A percentile compares a stretch with the other conserved stretches of the same genome.
These are phyloP conservation scores for Polypedilum pembai DNA, from an alignment of 1,140 invertebrate genomes.

Conservation along the genomic window DNA sequence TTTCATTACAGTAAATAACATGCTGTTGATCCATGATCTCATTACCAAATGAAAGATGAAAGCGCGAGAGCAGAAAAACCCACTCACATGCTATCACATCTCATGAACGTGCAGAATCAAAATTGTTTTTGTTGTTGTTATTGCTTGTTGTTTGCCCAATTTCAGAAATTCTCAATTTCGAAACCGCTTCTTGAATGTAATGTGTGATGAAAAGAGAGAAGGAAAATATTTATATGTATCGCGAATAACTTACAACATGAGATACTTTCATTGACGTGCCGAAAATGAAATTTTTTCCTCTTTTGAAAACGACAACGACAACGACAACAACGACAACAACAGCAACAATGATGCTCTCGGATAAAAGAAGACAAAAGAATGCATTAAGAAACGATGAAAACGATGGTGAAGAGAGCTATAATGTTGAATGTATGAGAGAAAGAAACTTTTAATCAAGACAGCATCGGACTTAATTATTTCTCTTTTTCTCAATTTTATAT, in stretches of 20 bases:
- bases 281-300: neutral
- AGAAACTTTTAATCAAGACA: neutral
- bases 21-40: too few relatives aligned
- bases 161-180: neutral
- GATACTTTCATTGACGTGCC: slow-evolving; percentile 16
- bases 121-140: neutral
- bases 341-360: too few relatives aligned
- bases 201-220: neutral
- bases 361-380: too few relatives aligned
- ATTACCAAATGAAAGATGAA: too few relatives aligned
- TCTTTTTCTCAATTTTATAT: neutral
- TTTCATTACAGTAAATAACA: too few relatives aligned
- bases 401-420: neutral
- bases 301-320: neutral
- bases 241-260: neutral
- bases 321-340: too few relatives aligned
- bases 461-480: neutral
- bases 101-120: neutral
- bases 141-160: neutral
- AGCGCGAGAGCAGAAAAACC: neutral
- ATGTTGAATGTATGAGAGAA: neutral
- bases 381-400: neutral
- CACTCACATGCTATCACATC: slow-evolving; percentile 9
- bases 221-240: neutral
- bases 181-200: neutral